Percentiles rank a stretch among this genome's conserved stretches.
Conservation (phyloP, 2,113 vertebrate species). For the Nyctereutes procyonoides region DNA sequence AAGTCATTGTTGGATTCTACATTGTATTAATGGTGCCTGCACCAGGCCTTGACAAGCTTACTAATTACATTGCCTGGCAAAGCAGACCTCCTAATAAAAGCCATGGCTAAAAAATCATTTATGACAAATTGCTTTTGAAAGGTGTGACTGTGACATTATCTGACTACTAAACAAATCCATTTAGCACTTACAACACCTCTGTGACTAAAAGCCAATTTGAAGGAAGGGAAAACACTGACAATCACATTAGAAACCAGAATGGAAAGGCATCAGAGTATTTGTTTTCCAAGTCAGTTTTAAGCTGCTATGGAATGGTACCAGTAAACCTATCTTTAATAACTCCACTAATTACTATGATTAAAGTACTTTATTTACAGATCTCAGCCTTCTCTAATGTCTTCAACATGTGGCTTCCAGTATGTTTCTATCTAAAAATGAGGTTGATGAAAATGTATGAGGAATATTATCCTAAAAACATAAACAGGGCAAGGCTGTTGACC, state of each 20-base stretch:
- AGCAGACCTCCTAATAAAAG: conserved; percentile 54
- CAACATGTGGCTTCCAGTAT: background rate
- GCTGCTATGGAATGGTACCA: background rate
- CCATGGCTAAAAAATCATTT: conserved; percentile 50
- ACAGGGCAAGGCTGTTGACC: background rate
- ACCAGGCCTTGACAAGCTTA: conserved; percentile 15
- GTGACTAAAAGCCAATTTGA: conserved; percentile 52
- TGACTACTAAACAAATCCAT: conserved; percentile 80
- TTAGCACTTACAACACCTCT: conserved; percentile 73
- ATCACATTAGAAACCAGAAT: background rate
- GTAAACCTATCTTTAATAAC: conserved; percentile 67
- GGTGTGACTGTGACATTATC: conserved; percentile 53
- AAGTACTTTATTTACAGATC: conserved; percentile 24
- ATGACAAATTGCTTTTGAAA: conserved; percentile 76
- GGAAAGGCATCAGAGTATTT: background rate
- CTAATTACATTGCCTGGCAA: conserved; percentile 22
- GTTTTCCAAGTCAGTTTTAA: background rate
- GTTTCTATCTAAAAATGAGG: background rate
- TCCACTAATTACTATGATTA: conserved; percentile 51
- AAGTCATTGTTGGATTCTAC: conserved; percentile 6
- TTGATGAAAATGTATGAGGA: background rate
- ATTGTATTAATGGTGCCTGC: background rate
- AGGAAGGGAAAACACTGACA: background rate
- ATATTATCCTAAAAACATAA: background rate
- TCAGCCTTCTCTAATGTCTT: background rate